A percentile compares a stretch with the other conserved stretches of the same genome.
phyloP scores from a whole-genome alignment of 2,113 vertebrate genomes.

The Chionodraco myersi region DNA sequence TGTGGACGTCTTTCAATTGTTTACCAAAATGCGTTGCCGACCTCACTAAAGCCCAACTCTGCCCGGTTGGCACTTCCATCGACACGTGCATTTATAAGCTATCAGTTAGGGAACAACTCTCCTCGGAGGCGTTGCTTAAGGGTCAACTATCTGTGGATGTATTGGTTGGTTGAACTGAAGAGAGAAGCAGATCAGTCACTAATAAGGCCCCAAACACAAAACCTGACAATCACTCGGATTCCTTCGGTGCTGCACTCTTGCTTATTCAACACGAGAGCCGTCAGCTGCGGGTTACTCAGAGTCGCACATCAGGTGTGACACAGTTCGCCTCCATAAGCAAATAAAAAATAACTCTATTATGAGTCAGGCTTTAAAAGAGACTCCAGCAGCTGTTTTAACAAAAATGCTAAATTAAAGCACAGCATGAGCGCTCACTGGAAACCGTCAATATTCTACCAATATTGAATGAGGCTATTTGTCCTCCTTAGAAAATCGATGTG shows the following conservation, averaged over 20 bases:
- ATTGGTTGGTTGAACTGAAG: neutral
- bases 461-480: constrained; percentile 42
- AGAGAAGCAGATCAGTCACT: constrained; percentile 41
- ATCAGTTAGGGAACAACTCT: constrained; percentile 23
- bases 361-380: constrained; percentile 33
- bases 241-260: neutral
- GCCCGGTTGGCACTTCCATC: constrained; percentile 3
- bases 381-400: constrained; percentile 56
- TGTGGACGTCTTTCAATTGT: neutral
- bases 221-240: constrained; percentile 35
- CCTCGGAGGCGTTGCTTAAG: constrained; percentile 1
- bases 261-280: constrained; percentile 45
- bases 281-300: constrained; percentile 49
- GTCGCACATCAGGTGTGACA: constrained; percentile 57
- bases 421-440: constrained; percentile 60
- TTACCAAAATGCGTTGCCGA: neutral
- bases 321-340: constrained; percentile 46
- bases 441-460: constrained; percentile 59
- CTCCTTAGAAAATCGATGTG: constrained; percentile 46
- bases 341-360: constrained; percentile 50
- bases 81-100: constrained; percentile 27
- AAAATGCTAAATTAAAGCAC: constrained; percentile 59
- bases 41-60: constrained; percentile 9
- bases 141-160: constrained; percentile 40
- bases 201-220: constrained; percentile 4